Percentiles rank a stretch among this genome's conserved stretches.
Conservation (phyloP, 2,888 invertebrate species). For the Oxyteleia sp. region DNA sequence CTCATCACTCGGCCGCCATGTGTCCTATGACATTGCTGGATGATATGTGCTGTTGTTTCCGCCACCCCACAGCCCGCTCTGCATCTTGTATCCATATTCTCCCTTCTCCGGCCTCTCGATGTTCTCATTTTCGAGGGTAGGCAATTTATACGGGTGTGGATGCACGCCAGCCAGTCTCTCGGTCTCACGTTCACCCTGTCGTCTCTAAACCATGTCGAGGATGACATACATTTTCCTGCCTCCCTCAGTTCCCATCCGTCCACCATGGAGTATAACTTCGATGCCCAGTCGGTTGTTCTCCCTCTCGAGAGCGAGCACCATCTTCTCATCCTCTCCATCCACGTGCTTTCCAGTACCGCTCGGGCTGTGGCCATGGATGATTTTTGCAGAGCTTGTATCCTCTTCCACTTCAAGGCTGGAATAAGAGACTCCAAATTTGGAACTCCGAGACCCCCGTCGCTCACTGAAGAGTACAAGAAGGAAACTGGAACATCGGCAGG, state of each 20-base stretch:
- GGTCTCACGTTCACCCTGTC: slow-evolving; percentile 75
- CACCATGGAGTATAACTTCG: slow-evolving; percentile 62
- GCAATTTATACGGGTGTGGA: slow-evolving; percentile 80
- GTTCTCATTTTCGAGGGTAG: slow-evolving; percentile 76
- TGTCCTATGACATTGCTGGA: slow-evolving; percentile 82
- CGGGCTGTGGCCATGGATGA: too few relatives aligned
- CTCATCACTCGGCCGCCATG: slow-evolving; percentile 74
- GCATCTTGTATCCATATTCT: slow-evolving; percentile 62
- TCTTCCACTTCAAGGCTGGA: slow-evolving; percentile 15
- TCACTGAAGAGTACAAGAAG: slow-evolving; percentile 80
- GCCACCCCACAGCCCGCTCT: slow-evolving; percentile 80
- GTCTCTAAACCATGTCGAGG: slow-evolving; percentile 63
- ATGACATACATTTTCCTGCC: background rate
- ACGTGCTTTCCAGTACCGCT: too few relatives aligned
- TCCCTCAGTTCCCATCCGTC: slow-evolving; percentile 76
- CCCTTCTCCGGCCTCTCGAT: slow-evolving; percentile 72
- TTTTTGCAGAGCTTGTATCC: too few relatives aligned
- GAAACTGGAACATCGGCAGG: slow-evolving; percentile 80
- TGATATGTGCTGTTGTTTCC: slow-evolving; percentile 82
- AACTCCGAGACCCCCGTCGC: slow-evolving; percentile 77
- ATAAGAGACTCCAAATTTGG: slow-evolving; percentile 68
- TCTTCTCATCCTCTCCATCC: too few relatives aligned
- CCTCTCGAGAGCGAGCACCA: too few relatives aligned
- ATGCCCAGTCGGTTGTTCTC: slow-evolving; percentile 22
- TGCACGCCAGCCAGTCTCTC: slow-evolving; percentile 81